phyloP scores from a whole-genome alignment of 2,888 invertebrate genomes.

The Dryadula phaetusa region DNA sequence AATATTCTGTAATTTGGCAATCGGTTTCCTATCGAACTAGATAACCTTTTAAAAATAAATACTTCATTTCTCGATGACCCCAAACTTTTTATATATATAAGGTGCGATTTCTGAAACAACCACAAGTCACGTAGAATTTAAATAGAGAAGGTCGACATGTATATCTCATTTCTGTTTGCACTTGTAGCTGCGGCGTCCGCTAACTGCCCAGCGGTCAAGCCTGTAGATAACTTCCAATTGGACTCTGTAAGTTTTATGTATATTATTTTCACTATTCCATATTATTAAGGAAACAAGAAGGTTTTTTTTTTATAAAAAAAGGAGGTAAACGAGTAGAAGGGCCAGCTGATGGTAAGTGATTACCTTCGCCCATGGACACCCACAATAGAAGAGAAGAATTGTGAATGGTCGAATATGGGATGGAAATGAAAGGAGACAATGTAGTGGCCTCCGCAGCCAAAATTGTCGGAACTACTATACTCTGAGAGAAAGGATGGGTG shows the following conservation, averaged over 20 bases:
- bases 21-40: neutral
- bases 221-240: slow-evolving; percentile 7
- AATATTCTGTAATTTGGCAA: neutral
- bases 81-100: neutral
- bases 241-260: slow-evolving; percentile 3
- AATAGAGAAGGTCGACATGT: slow-evolving; percentile 1
- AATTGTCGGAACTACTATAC: no score
- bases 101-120: neutral
- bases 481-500: no score
- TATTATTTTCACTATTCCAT: neutral
- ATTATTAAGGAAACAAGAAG: no score
- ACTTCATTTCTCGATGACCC: neutral
- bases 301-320: no score
- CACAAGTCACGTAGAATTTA: neutral
- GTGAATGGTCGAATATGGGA: no score
- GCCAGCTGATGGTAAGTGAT: no score
- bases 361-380: no score
- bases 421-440: no score
- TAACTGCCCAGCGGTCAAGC: slow-evolving; percentile 10
- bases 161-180: slow-evolving; percentile 3
- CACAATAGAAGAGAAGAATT: no score
- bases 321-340: no score
- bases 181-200: neutral
- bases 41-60: slow-evolving; percentile 8
- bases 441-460: no score